phyloP scores from a whole-genome alignment of 2,797 vertebrate genomes.

The Pagetopsis macropterus region DNA sequence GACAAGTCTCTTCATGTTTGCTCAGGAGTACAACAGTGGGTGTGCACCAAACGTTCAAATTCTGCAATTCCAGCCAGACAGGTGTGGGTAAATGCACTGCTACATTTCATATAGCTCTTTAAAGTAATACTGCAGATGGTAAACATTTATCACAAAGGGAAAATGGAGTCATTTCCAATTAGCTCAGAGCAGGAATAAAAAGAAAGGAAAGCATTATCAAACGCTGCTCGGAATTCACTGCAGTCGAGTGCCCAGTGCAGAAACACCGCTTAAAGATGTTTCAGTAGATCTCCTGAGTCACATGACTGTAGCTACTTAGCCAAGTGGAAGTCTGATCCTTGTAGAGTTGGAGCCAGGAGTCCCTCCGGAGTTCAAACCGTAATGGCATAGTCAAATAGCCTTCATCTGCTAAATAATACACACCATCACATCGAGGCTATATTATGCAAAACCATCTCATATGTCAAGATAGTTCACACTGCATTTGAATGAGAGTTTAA shows the following conservation, averaged over 20 bases:
- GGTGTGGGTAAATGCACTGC: neutral
- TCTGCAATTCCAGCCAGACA: neutral
- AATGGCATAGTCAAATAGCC: constrained; percentile 69
- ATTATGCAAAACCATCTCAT: constrained; percentile 29
- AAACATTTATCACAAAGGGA: constrained; percentile 5
- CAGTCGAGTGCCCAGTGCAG: constrained; percentile 38
- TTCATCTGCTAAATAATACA: constrained; percentile 71
- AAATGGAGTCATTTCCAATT: constrained; percentile 17
- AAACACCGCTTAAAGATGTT: constrained; percentile 58
- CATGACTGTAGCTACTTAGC: constrained; percentile 72
- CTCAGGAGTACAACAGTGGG: neutral
- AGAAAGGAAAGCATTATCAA: constrained; percentile 31
- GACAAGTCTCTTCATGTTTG: constrained; percentile 6
- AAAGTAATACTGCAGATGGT: constrained; percentile 7
- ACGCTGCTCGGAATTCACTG: constrained; percentile 17
- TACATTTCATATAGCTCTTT: neutral
- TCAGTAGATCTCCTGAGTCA: constrained; percentile 64
- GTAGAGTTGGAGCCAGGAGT: constrained; percentile 63
- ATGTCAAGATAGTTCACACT: constrained; percentile 44
- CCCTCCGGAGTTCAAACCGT: constrained; percentile 64
- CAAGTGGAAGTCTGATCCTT: constrained; percentile 72
- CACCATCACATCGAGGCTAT: constrained; percentile 28
- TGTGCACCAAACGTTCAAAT: constrained; percentile 3
- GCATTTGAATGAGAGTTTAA: constrained; percentile 24
- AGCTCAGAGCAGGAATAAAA: constrained; percentile 9